Evolutionary conservation across 2,113 vertebrate genomes (phyloP).

Genomic region (Hassar affinis): DNA sequence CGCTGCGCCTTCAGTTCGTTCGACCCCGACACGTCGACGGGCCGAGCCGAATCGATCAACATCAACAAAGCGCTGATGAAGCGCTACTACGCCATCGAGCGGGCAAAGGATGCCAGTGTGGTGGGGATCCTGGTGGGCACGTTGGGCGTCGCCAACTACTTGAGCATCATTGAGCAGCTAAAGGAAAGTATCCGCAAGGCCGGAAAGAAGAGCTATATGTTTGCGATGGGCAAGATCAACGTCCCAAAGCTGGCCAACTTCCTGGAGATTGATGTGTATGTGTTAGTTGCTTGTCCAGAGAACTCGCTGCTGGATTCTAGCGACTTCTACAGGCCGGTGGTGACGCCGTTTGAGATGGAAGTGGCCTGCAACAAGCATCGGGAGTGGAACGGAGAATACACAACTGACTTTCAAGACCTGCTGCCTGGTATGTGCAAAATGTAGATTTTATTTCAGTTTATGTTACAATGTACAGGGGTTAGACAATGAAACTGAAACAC

Average conservation of each 20-base stretch:
- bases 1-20: conserved; percentile 83
- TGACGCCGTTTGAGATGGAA: conserved; percentile 93
- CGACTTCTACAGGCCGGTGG: conserved; percentile 83
- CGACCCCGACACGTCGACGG: conserved; percentile 71
- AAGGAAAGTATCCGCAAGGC: conserved; percentile 74
- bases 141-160: conserved; percentile 80
- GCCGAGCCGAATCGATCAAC: conserved; percentile 73
- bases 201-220: conserved; percentile 88
- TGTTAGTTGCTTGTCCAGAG: conserved; percentile 89
- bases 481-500: too few species aligned
- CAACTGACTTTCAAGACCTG: conserved; percentile 86
- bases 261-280: conserved; percentile 89
- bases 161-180: conserved; percentile 80
- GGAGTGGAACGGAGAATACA: conserved; percentile 82
- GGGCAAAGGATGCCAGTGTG: conserved; percentile 84
- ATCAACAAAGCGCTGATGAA: conserved; percentile 83
- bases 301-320: conserved; percentile 84
- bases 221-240: conserved; percentile 89
- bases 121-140: conserved; percentile 93
- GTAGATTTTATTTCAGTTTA: background rate
- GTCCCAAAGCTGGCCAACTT: conserved; percentile 95
- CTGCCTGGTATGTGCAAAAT: conserved; percentile 79
- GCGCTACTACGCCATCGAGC: conserved; percentile 87
- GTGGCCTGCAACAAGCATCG: conserved; percentile 90
- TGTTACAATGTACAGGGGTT: background rate